Evolutionary conservation across 2,888 invertebrate genomes (phyloP), one percentile per base, ranked within the genome.

Genomic region (Tenthredo mesomela): DNA sequence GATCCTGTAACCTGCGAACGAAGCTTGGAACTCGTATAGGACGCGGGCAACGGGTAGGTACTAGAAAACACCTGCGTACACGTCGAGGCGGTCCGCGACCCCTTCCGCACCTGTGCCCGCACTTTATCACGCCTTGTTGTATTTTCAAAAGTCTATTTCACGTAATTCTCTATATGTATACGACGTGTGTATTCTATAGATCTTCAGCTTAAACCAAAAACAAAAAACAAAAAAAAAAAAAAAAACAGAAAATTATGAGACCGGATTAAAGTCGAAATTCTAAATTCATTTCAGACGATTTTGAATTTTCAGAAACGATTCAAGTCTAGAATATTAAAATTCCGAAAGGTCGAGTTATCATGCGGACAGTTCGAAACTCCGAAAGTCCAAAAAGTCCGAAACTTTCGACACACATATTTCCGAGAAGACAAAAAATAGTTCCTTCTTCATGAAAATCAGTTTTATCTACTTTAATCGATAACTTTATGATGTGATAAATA

Each of bases 81-180:
- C 82, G 82, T 82, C 82, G 82, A 82, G 82, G 43, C 82, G 67
- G 67, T 82, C 67, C 82, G 67, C 82, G 82, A 82, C 65, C 82
- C 82, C 82, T 82, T 82, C 70, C 67, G 82, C 82, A 82, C 82
- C 82, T 82, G 82, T 82, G 82, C 67, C 82, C 82, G 82, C 82
- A 82, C 82, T 82, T 82, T 82, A 82, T 82, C 82, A 82, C 82
- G 70, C 82, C 65, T 54, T 37, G 65, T 67, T 67, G 67, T 82
- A 82, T 82, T 82, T 82, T 67, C 82, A 21, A 82, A 82, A 82
- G 82, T 82, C 65, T 82, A 82, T 82, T 82, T 70, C 82, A 82
- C 82, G 47, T 82, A 29, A 25, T 82, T 82, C 37, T 21, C 61
- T 61, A 12, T 61, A 61, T 25, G 21, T 21, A 21, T 54, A 54